These are phyloP conservation scores for Pseudomyrmex gracilis DNA, from an alignment of 1,140 invertebrate genomes.

Conservation along the genomic window DNA sequence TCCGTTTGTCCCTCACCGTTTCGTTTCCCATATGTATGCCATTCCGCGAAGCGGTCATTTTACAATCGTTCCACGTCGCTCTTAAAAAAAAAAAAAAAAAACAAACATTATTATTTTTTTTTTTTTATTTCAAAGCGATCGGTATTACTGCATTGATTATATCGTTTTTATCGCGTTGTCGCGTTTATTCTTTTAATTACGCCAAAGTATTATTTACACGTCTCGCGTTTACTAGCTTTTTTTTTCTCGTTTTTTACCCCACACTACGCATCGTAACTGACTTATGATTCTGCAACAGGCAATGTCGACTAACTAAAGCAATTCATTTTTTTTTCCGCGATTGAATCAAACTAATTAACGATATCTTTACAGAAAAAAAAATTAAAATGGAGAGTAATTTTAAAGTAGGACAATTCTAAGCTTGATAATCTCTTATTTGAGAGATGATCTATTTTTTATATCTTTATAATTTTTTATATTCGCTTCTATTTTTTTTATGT, in stretches of 20 bases:
- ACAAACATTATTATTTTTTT: no score
- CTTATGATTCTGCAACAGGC: not conserved
- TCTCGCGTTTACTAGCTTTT: not conserved
- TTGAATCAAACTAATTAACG: no score
- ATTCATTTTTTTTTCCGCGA: not conserved
- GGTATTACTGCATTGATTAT: not conserved
- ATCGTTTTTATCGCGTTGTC: not conserved
- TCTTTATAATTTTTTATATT: no score
- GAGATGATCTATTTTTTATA: no score
- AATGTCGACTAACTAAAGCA: constrained; percentile 14
- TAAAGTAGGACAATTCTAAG: no score
- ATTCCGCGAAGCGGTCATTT: constrained; percentile 17
- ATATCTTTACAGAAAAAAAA: no score
- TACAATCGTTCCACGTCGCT: constrained; percentile 48
- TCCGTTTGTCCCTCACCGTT: constrained; percentile 44
- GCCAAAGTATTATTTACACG: not conserved
- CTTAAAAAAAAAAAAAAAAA: constrained; percentile 1
- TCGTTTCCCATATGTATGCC: constrained; percentile 69
- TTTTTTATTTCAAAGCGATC: not conserved
- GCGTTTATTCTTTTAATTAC: not conserved
- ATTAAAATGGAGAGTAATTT: no score
- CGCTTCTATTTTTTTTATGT: no score
- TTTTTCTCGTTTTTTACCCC: not conserved
- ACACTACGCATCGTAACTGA: no score
- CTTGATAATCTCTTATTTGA: no score